Base-by-base conservation (phyloP, 2,113 vertebrate species). In the Saguinus imperator region DNA sequence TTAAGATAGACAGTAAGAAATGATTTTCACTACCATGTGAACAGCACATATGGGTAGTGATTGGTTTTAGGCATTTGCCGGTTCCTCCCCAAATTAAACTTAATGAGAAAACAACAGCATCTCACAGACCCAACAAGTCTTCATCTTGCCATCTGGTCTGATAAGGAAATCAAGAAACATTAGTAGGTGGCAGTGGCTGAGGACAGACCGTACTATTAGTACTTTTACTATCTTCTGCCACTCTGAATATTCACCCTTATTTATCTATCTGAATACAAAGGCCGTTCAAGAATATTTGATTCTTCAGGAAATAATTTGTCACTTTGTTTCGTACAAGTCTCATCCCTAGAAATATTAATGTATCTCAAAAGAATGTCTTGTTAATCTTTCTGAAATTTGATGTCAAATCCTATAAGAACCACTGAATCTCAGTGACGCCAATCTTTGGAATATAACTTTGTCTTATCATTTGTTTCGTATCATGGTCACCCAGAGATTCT, bases 101-200 rank as follows among this genome's bases (percentile, higher is more conserved):
- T 88, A 90, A 85, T 90, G 80, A 92, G 85, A 94, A 85, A 94
- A 95, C n/a, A 79, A 83, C 75, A 97, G 81, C 35, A 75, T 91
- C 75, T 87, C 87, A 92, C 43, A 97, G 79, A 95, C 64, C 94
- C 72, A 75, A 37, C 1, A 21, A 88, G 43, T 91, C 97, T 95
- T 75, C 35, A 89, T 96, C 27, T 77, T 86, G 73, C 97, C 97
- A 97, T 98, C 95, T 98, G 96, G 84, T 83, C 90, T 94, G 92
- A 96, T 97, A 97, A 94, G 85, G 88, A 96, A 94, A 86, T 92
- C 81, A 82, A 95, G 90, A 97, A 96, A 94, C 43, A 95, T 94
- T 94, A 94, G 95, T 95, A 98, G 96, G 87, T 95, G 97, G 96
- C 58, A 86, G 52, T 92, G 72, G 45, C 66, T 93, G 68, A 90